Conservation (phyloP, 1,140 invertebrate genomes). For the Lysiphlebus fabarum region DNA sequence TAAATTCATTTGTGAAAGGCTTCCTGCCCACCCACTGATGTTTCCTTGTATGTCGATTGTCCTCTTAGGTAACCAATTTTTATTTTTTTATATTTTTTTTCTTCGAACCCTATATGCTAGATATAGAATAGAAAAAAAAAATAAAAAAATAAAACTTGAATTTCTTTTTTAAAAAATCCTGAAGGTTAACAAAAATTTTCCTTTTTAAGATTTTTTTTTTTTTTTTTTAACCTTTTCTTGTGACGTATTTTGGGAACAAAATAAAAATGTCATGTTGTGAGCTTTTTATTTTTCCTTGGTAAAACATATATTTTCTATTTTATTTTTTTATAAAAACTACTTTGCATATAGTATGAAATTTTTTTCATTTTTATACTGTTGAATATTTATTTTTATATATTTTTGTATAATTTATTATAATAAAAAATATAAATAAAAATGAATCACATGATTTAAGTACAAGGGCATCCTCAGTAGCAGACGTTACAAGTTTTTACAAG, state of each 20-base stretch:
- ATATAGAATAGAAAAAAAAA: background rate
- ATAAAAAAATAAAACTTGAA: background rate
- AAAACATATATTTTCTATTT: too few relatives aligned
- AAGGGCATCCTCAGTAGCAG: conserved; percentile 16
- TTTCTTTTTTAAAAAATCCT: background rate
- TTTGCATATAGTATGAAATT: background rate
- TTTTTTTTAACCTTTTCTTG: too few relatives aligned
- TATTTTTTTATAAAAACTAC: too few relatives aligned
- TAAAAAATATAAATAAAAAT: conserved; percentile 13
- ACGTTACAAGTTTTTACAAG: conserved; percentile 23
- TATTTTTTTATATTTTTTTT: background rate
- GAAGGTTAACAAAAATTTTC: too few relatives aligned
- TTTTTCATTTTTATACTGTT: background rate
- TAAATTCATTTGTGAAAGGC: conserved; percentile 24
- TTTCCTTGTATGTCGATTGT: conserved; percentile 4
- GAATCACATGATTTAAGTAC: conserved; percentile 20
- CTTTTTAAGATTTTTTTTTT: too few relatives aligned
- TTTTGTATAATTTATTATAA: background rate
- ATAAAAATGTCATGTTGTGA: too few relatives aligned
- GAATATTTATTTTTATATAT: background rate
- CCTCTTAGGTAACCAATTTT: background rate
- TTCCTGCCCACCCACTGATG: conserved; percentile 11
- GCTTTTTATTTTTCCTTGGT: too few relatives aligned
- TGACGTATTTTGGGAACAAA: too few relatives aligned
- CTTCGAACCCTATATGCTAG: too few relatives aligned